Evolutionary conservation across 2,888 invertebrate species (phyloP), one percentile per base, ranked within the genome.

Genomic region (Leptopterna dolabrata): DNA sequence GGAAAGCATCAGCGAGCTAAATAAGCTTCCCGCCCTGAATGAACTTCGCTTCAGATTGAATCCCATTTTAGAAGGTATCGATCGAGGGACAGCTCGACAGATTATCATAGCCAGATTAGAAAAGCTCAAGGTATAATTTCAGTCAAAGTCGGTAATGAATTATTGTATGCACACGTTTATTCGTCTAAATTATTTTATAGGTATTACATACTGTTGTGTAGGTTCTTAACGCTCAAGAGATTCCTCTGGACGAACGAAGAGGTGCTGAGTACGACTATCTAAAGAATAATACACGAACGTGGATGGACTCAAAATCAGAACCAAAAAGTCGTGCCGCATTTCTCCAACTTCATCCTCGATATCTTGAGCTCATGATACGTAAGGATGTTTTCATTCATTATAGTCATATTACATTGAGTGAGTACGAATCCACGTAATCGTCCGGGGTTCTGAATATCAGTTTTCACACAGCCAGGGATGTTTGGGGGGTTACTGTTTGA

Each of bases 221-320:
- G 94, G 93, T 93, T 91, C 92, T 97, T 19, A 97, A 96, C 92
- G 95, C 96, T 47, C 94, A 95, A 0, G 92, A 93, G 89, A 95
- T 98, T 89, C 93, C 93, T 0, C 91, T 93, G 0, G 95, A 95
- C 87, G 95, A 96, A 88, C 94, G 97, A 85, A 94, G 95, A 89
- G 97, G 97, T 1, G 96, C 98, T 0, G 98, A 98, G 91, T 96
- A 97, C 88, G 98, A 98, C 92, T 97, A 98, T 91, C 92, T 98
- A 92, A 98, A 97, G 92, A 94, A 95, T 29, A 95, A 95, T 92
- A 96, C 96, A 0, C 92, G 94, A 0, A 95, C 95, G 88, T 97
- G 96, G 96, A 92, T 95, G 82, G 92, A 93, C 89, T 93, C 94
- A 89, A 92, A 91, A 16, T 93, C 93, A 88, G 92, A 92, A 1